Evolutionary conservation across 2,888 invertebrate species (phyloP), one percentile per base, ranked within the genome.

Genomic region (Poecilus cupreus): DNA sequence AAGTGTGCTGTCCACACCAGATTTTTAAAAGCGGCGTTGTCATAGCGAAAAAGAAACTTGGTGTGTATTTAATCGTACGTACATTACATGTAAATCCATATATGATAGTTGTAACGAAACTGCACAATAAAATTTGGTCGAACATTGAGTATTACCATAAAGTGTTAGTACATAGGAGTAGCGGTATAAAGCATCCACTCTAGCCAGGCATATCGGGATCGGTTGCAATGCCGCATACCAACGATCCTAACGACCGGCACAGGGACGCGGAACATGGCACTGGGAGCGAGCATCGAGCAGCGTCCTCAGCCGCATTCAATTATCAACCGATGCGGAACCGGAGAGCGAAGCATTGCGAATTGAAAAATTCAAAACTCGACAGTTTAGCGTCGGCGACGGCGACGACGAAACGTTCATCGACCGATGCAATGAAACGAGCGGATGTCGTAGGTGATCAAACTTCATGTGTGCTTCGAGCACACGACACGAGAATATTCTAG

Each of bases 321-420:
- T 57, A 57, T 57, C 64, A 64, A 13, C 32, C 64, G 54, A 49
- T 11, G 64, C 64, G 64, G 64, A 64, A 26, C 20, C n/a, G 10
- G 22, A 20, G 57, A 57, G 26, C 57, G 20, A 5, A 1, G 57
- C 57, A 57, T 18, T 57, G n/a, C 57, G n/a, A 57, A 64, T 64
- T 64, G 64, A 32, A 18, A 64, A 64, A 64, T 64, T 64, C 64
- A 64, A 64, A 64, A 54, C 32, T 32, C 32, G 32, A 32, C 32
- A 32, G 32, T 32, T 32, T 32, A 32, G 32, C 32, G 32, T 6
- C 32, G 49, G 10, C 16, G 16, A 49, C 49, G 10, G 10, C 16
- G 49, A 49, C 49, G 49, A n/a, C 16, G 10, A 49, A 1, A 49
- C n/a, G 49, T 16, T 16, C 13, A 49, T 16, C 49, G 49, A 16